These are phyloP conservation scores for Datnioides undecimradiatus DNA, from an alignment of 2,113 vertebrate species.

Conservation along the genomic window DNA sequence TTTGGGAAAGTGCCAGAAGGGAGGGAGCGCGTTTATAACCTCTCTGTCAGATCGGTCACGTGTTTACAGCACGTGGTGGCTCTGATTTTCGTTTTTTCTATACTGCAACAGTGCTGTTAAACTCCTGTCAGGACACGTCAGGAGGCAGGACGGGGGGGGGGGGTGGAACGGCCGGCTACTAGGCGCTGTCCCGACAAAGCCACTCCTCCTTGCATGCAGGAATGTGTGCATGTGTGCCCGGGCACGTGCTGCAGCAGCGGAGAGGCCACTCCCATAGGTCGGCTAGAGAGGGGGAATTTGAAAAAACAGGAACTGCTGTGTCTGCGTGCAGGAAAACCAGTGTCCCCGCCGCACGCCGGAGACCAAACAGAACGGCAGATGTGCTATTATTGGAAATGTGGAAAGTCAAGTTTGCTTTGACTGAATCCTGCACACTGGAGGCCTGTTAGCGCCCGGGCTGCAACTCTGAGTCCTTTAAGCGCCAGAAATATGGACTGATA, in stretches of 20 bases:
- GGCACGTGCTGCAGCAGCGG: conserved; percentile 52
- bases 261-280: conserved; percentile 52
- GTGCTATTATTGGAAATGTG: not conserved
- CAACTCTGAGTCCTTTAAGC: not conserved
- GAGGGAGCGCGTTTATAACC: conserved; percentile 3
- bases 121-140: conserved; percentile 46
- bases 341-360: rapidly evolving
- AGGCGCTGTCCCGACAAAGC: not conserved
- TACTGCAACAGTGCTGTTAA: not conserved
- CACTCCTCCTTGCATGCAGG: conserved; percentile 33
- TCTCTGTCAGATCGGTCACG: conserved; percentile 34
- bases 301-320: conserved; percentile 64
- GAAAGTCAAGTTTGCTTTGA: not conserved
- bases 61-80: conserved; percentile 61
- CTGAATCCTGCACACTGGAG: not conserved
- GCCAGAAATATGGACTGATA: not conserved
- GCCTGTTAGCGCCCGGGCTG: not conserved
- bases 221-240: conserved; percentile 34
- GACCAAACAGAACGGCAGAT: not conserved
- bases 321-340: not conserved
- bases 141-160: too few relatives aligned
- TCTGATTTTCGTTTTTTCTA: not conserved
- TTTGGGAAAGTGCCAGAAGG: conserved; percentile 54
- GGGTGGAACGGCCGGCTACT: not conserved
- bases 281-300: conserved; percentile 65